A percentile compares a stretch with the other conserved stretches of the same genome.
Conservation (phyloP, 2,113 vertebrate genomes). For the Apodemus speciosus region DNA sequence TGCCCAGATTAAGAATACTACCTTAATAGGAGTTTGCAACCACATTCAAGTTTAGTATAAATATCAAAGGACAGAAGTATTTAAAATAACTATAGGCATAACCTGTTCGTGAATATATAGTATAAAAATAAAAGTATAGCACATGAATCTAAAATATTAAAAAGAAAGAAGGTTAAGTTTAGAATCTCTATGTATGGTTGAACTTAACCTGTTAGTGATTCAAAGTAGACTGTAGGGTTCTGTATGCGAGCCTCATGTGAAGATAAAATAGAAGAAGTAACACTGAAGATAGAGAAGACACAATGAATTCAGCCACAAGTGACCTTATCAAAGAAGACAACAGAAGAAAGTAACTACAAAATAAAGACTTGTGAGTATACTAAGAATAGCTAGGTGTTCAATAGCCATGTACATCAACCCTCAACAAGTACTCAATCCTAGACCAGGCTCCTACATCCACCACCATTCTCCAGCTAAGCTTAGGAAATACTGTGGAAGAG, state of each 20-base stretch:
- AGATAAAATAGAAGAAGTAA: not conserved
- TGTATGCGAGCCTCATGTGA: not conserved
- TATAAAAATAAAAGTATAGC: not conserved
- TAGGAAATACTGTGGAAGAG: not conserved
- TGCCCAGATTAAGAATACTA: not conserved
- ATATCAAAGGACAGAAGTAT: not conserved
- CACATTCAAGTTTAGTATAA: not conserved
- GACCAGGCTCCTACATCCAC: not conserved
- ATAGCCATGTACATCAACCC: no score
- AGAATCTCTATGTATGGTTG: not conserved
- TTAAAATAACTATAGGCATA: not conserved
- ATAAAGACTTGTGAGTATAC: not conserved
- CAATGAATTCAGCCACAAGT: not conserved
- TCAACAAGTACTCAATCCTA: no score
- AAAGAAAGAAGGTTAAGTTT: not conserved
- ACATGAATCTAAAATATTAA: not conserved
- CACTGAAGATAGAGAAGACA: not conserved
- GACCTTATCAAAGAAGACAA: not conserved
- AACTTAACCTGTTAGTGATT: not conserved
- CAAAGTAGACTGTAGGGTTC: not conserved
- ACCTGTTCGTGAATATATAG: not conserved
- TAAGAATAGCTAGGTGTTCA: no score
- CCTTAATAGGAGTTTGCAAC: not conserved
- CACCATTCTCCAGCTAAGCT: not conserved
- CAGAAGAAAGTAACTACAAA: not conserved